phyloP scores from a whole-genome alignment of 2,113 vertebrate species.

The Scatophagus argus region DNA sequence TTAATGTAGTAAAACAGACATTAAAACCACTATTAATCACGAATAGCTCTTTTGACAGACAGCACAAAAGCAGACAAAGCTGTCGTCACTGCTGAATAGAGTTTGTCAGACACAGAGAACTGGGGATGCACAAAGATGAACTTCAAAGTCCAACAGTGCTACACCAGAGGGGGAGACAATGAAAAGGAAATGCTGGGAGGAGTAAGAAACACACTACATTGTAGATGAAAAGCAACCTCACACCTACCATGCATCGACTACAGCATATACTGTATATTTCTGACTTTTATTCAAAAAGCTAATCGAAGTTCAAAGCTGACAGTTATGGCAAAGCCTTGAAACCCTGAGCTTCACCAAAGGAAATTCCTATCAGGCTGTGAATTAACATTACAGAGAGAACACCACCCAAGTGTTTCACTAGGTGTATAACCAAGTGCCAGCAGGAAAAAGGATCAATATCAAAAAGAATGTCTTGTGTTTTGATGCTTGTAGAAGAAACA shows the following conservation, averaged over 20 bases:
- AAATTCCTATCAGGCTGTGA: slow-evolving; percentile 42
- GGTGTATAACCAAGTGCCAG: slow-evolving; percentile 29
- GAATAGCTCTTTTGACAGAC: slow-evolving; percentile 67
- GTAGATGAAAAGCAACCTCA: slow-evolving; percentile 21
- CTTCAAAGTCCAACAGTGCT: slow-evolving; percentile 52
- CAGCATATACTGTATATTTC: neutral
- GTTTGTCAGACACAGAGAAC: slow-evolving; percentile 59
- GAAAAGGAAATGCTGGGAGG: slow-evolving; percentile 20
- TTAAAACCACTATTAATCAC: slow-evolving; percentile 71
- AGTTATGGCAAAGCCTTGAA: slow-evolving; percentile 24
- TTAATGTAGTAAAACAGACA: slow-evolving; percentile 71
- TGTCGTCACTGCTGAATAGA: slow-evolving; percentile 44
- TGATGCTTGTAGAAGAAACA: slow-evolving; percentile 55
- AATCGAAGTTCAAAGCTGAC: slow-evolving; percentile 49
- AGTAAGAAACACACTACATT: slow-evolving; percentile 28
- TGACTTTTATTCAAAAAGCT: slow-evolving; percentile 34
- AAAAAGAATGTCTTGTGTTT: slow-evolving; percentile 61
- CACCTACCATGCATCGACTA: slow-evolving; percentile 15
- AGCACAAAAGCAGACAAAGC: slow-evolving; percentile 59
- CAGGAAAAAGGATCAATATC: slow-evolving; percentile 49
- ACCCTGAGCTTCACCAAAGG: slow-evolving; percentile 10
- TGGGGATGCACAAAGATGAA: slow-evolving; percentile 50
- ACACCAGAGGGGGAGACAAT: slow-evolving; percentile 27
- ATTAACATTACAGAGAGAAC: slow-evolving; percentile 51
- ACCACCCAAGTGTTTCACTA: neutral